Evolutionary conservation across 2,113 vertebrate genomes (phyloP), one percentile per base, ranked within the genome.

Genomic region (Phaethon lepturus): DNA sequence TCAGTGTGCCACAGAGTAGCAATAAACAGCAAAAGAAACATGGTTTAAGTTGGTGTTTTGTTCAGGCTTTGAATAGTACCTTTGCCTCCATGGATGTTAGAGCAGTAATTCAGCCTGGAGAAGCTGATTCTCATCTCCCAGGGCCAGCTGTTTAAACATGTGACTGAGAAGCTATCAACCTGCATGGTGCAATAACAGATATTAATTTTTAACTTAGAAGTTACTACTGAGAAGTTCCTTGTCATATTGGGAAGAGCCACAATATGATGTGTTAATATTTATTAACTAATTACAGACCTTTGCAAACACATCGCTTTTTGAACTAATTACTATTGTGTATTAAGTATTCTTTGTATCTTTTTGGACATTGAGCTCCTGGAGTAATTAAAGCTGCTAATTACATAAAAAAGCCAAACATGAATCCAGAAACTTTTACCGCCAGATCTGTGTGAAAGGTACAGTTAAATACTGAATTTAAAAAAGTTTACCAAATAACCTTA

Each of bases 171-270:
- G 74, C 63, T 84, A 68, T 95, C 76, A 66, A 25, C 58, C 29
- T 40, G 64, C 50, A 8, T 59, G 79, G 45, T 47, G 55, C 81
- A 77, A 33, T 85, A 80, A n/a, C 59, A 28, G 13, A 8, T 50
- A 86, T 63, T 91, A 75, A 91, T 93, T 84, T 89, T 73, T 95
- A 90, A 94, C 86, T 86, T 67, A 42, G 3, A 63, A 40, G 44
- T 62, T 58, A 42, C 64, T 64, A 53, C 42, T 35, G 52, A 52
- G 58, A 76, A 62, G 49, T 79, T 94, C 29, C 24, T 53, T 53
- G 45, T 58, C 33, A 9, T 90, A 63, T 53, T 68, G 5, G 62
- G 19, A 87, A 53, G 71, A 94, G 86, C 62, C 47, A 79, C 59
- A 26, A 18, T 31, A 8, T 9, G 31, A 56, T 85, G 31, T 24